Conservation (phyloP, 2,888 invertebrate genomes). For the Smittia aterrima region DNA sequence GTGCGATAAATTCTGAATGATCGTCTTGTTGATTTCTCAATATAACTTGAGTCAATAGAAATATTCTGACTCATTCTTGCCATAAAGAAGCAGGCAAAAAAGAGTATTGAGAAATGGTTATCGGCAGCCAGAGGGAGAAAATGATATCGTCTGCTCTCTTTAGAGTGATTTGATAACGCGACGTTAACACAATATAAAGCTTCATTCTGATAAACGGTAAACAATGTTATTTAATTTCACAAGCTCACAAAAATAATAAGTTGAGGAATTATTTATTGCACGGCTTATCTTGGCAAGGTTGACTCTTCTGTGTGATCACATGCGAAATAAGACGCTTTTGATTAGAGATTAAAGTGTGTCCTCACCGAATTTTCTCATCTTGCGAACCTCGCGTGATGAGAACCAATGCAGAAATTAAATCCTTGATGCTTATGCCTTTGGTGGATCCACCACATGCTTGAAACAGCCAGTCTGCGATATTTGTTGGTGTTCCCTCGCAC, state of each 20-base stretch:
- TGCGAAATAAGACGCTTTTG: background rate
- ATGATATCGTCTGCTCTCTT: background rate
- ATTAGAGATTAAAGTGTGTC: slow-evolving; percentile 9
- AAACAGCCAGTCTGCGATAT: slow-evolving; percentile 80
- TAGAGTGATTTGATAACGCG: slow-evolving; percentile 14
- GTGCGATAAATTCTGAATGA: too few species aligned
- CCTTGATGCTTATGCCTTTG: slow-evolving; percentile 78
- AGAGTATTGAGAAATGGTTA: slow-evolving; percentile 5
- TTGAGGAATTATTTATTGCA: slow-evolving; percentile 23
- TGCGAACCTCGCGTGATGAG: slow-evolving; percentile 79
- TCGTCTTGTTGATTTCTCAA: too few species aligned
- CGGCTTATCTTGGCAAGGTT: background rate
- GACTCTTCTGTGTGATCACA: background rate
- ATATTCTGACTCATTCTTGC: too few species aligned
- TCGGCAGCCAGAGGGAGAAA: background rate
- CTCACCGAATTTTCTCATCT: slow-evolving; percentile 79
- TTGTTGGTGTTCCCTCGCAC: slow-evolving; percentile 79
- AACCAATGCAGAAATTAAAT: slow-evolving; percentile 81
- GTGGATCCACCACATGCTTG: slow-evolving; percentile 79
- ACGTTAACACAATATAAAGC: background rate
- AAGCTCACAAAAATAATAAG: slow-evolving; percentile 22
- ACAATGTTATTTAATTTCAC: slow-evolving; percentile 28
- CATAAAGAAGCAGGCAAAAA: background rate
- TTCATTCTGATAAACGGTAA: background rate
- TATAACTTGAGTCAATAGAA: too few species aligned